Base-by-base conservation (phyloP, 2,113 vertebrate genomes). In the Hassar affinis region DNA sequence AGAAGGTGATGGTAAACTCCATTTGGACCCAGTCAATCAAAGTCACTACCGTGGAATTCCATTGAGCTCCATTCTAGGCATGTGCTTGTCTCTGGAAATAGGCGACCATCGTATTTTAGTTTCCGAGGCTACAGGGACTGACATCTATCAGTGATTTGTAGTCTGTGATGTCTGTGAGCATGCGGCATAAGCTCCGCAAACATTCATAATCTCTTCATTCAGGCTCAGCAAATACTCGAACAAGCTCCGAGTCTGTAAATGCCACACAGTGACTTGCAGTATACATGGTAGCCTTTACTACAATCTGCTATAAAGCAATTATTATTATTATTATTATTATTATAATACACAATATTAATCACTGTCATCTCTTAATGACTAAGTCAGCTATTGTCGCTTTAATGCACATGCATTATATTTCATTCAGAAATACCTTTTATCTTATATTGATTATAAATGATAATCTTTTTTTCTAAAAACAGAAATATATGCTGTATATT, bases 71-170 rank as follows among this genome's bases (percentile, higher is more conserved):
- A 18, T 61, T 27, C 35, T 17, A 0, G 56, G 56, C 56, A 61
- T 78, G 30, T 56, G 51, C 74, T 77, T 30, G 18, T 22, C 77
- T 45, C 77, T 78, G 56, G 77, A 78, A 78, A 78, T 78, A 78
- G 56, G 27, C 8, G 25, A 42, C 76, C 20, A 11, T n/a, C 25
- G 22, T 79, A 79, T 79, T 79, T 79, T 61, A 27, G 45, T 80
- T 27, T 45, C 35, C 1, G 76, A 54, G 52, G 30, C 30, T 45
- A 10, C 4, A 61, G 12, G 76, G 27, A n/a, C 54, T 4, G 33
- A 59, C 76, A 22, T 27, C 74, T 76, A 35, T 35, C 8, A 54
- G 1, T 35, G 18, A 22, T 54, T 76, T 35, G 20, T 52, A 17
- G 25, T 74, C 15, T 6, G 27, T 30, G 25, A 74, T 4, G 45